Conservation (phyloP, 1,140 invertebrate genomes). For the Coenobita brevimanus region DNA sequence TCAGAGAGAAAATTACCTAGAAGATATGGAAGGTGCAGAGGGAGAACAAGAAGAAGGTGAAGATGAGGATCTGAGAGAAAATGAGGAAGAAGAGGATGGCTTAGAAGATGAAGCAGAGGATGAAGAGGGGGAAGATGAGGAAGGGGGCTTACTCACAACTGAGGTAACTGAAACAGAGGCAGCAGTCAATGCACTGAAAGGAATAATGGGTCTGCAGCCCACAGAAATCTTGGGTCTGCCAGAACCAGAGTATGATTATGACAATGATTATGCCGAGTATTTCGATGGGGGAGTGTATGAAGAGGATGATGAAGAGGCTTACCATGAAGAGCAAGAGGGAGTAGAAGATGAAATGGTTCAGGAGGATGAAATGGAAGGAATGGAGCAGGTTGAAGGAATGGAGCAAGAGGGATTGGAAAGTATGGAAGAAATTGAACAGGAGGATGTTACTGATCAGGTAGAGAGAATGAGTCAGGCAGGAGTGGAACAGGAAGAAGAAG, state of each 20-base stretch:
- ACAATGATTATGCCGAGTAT: conserved; percentile 53
- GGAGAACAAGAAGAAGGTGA: conserved; percentile 25
- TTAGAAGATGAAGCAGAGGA: conserved; percentile 12
- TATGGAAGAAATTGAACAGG: not conserved
- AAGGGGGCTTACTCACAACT: too few species aligned
- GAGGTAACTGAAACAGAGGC: conserved; percentile 51
- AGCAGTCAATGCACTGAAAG: conserved; percentile 62
- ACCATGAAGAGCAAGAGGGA: conserved; percentile 9
- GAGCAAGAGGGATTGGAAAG: not conserved
- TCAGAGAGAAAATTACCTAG: not conserved
- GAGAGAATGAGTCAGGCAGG: not conserved
- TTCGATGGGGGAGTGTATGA: conserved; percentile 65
- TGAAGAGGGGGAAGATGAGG: not conserved
- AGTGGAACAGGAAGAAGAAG: too few species aligned
- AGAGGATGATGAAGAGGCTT: conserved; percentile 48
- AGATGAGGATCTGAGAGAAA: conserved; percentile 11
- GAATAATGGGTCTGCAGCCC: conserved; percentile 55
- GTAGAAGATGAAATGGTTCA: conserved; percentile 6
- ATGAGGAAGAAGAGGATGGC: conserved; percentile 40
- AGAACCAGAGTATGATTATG: conserved; percentile 51
- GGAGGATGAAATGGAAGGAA: conserved; percentile 1
- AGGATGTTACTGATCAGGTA: conserved; percentile 14
- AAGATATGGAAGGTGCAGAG: not conserved
- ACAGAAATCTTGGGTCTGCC: conserved; percentile 58
- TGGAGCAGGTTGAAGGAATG: conserved; percentile 4